A percentile compares a stretch with the other conserved stretches of the same genome.
phyloP scores from a whole-genome alignment of 2,797 vertebrate species.

The Spinus pinus region DNA sequence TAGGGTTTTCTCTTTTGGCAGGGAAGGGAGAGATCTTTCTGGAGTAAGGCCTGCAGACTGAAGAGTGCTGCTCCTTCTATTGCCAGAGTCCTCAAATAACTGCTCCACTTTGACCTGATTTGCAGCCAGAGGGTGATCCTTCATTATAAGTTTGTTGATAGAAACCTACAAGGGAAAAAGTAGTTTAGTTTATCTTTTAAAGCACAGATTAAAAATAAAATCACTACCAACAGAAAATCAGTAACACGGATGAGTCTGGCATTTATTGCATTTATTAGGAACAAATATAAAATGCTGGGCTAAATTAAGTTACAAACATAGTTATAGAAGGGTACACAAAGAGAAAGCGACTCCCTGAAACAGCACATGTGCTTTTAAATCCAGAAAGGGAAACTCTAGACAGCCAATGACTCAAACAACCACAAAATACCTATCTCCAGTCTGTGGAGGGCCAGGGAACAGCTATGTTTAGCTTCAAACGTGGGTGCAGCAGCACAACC shows the following conservation, averaged over 20 bases:
- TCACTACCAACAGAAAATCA: not conserved
- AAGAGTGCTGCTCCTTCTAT: constrained; percentile 79
- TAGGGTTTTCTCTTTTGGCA: constrained; percentile 84
- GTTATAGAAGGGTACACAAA: not conserved
- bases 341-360: not conserved
- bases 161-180: constrained; percentile 56
- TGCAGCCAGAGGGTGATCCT: constrained; percentile 78
- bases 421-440: not conserved
- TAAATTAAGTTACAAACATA: not conserved
- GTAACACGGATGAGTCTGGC: not conserved
- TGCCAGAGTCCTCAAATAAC: constrained; percentile 90
- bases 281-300: not conserved
- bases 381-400: not conserved
- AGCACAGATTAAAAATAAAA: not conserved
- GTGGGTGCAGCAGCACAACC: constrained; percentile 35
- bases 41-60: constrained; percentile 77
- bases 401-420: not conserved
- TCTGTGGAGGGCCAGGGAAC: not conserved
- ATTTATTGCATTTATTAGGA: not conserved
- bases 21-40: constrained; percentile 74
- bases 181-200: not conserved
- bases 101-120: constrained; percentile 91
- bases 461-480: constrained; percentile 53
- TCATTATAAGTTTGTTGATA: constrained; percentile 80
- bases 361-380: not conserved